A percentile compares a stretch with the other conserved stretches of the same genome.
phyloP scores from a whole-genome alignment of 2,113 vertebrate species.

The Pteropus alecto region DNA sequence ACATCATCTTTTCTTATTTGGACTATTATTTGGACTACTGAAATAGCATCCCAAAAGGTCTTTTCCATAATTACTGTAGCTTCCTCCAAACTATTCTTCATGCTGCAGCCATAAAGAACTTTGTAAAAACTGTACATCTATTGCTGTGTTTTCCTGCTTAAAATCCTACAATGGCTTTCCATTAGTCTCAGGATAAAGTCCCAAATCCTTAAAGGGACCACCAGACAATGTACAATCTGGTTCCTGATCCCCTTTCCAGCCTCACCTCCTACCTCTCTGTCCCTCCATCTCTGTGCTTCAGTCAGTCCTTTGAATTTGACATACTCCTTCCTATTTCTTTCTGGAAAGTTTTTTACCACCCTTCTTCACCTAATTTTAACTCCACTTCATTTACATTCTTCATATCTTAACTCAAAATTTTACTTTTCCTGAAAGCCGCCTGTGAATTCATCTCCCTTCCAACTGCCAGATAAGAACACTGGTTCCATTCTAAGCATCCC shows the following conservation, averaged over 20 bases:
- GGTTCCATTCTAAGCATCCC: neutral
- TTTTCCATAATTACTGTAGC: too few species aligned
- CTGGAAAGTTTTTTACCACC: neutral
- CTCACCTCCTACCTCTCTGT: neutral
- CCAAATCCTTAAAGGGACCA: neutral
- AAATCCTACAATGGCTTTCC: too few species aligned
- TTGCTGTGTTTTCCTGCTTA: neutral
- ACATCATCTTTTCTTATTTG: too few species aligned
- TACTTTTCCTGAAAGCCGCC: neutral
- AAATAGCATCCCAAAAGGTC: too few species aligned
- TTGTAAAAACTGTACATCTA: neutral
- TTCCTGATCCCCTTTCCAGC: neutral
- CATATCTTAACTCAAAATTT: neutral
- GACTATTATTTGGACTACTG: too few species aligned
- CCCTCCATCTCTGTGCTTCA: neutral
- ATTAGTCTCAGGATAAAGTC: neutral
- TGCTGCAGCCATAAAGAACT: too few species aligned
- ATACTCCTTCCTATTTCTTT: neutral
- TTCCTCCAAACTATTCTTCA: too few species aligned
- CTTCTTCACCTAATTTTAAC: neutral
- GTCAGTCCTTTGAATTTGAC: neutral
- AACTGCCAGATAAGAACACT: neutral
- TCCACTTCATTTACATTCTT: neutral
- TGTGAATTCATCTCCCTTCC: neutral
- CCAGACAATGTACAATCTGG: neutral